Conservation (phyloP, 2,888 invertebrate species). For the Eudasyphora cyanicolor region DNA sequence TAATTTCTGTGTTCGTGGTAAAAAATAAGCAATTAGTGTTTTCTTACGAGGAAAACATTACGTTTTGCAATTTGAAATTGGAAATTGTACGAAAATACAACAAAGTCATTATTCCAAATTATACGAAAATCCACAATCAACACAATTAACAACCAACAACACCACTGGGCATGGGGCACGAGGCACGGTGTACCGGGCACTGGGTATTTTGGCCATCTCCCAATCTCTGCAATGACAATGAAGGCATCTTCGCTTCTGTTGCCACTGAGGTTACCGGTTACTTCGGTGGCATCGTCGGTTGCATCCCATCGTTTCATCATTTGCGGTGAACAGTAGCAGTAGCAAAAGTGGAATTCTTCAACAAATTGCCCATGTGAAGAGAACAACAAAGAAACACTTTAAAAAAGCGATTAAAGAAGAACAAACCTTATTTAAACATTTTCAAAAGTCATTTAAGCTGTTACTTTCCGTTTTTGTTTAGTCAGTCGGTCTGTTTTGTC, state of each 20-base stretch:
- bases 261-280: not conserved
- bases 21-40: too few relatives aligned
- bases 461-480: not conserved
- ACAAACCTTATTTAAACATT: not conserved
- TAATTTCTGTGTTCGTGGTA: too few relatives aligned
- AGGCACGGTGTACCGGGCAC: too few relatives aligned
- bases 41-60: too few relatives aligned
- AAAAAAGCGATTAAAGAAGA: constrained; percentile 5
- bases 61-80: too few relatives aligned
- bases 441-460: constrained; percentile 7
- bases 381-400: not conserved
- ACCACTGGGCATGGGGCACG: too few relatives aligned
- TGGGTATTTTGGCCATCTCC: too few relatives aligned
- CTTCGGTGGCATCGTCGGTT: not conserved
- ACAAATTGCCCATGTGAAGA: not conserved
- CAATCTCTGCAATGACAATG: not conserved
- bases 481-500: not conserved
- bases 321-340: constrained; percentile 6
- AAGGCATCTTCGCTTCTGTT: not conserved
- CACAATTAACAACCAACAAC: not conserved
- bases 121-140: not conserved
- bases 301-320: not conserved
- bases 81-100: too few relatives aligned
- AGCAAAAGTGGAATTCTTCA: not conserved
- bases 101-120: not conserved